A percentile compares a stretch with the other conserved stretches of the same genome.
phyloP scores from a whole-genome alignment of 1,140 invertebrate species.

The Bombus confusus region DNA sequence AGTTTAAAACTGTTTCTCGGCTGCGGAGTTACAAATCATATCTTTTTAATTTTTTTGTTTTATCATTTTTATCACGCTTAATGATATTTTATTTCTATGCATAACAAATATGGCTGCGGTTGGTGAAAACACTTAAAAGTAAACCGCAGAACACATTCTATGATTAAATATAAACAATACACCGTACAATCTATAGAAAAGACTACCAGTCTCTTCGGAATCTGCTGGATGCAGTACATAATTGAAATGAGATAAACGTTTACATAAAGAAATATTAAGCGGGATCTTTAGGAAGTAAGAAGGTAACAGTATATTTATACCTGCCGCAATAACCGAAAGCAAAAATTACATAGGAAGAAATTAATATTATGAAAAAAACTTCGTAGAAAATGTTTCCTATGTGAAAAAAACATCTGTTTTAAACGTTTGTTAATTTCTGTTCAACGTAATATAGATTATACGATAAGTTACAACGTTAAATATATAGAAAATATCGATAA shows the following conservation, averaged over 20 bases:
- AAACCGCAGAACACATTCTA: constrained; percentile 1
- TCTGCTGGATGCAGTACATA: background rate
- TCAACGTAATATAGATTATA: constrained; percentile 35
- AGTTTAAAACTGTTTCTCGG: constrained; percentile 51
- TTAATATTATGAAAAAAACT: constrained; percentile 2
- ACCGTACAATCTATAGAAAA: constrained; percentile 13
- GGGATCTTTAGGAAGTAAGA: background rate
- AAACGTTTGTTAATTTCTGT: constrained; percentile 18
- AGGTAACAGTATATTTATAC: constrained; percentile 19
- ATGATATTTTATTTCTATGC: background rate
- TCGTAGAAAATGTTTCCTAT: background rate
- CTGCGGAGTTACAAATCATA: constrained; percentile 57
- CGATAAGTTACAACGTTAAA: constrained; percentile 36
- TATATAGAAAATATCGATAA: constrained; percentile 29
- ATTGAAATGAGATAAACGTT: constrained; percentile 6
- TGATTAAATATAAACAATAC: constrained; percentile 42
- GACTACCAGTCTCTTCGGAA: background rate
- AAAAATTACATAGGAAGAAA: constrained; percentile 21
- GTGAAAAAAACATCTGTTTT: background rate
- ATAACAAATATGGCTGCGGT: constrained; percentile 13
- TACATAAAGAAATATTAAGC: background rate
- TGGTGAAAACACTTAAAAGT: background rate
- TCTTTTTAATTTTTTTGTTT: too few species aligned
- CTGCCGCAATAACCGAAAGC: constrained; percentile 5
- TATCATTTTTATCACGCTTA: constrained; percentile 38